Base-by-base conservation (phyloP, 92 coral and sea anemone genomes). In the Pocillopora meandrina region DNA sequence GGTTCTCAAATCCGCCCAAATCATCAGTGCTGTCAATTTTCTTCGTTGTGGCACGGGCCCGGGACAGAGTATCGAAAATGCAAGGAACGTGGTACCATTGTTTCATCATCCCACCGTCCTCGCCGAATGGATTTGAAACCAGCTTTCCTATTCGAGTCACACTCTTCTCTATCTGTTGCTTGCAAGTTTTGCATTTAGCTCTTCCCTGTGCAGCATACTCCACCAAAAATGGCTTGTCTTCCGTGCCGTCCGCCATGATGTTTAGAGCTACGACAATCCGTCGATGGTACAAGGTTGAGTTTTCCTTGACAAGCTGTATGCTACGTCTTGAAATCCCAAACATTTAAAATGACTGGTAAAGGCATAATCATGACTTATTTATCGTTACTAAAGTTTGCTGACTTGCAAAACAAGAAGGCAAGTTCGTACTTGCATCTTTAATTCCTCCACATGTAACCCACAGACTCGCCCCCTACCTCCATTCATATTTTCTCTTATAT, bases 131-230 rank as follows among this genome's bases (percentile, higher is more conserved):
- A 85, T 95, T 95, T 9, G 94, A 72, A 11, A 93, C 98, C 77
- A 95, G 79, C 65, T 90, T 93, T 52, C 98, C 98, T 18, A 95
- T 93, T 76, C 98, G 90, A n/a, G 95, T 88, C 52, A 88, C 71
- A 63, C 90, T 96, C 86, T 94, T 96, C 60, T 91, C 99, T 17
- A 96, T 96, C 86, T 96, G 94, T 23, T 90, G 89, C 75, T 96
- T 96, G 70, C 99, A 96, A 49, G 90, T 94, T 56, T 96, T 96
- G 88, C 99, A 96, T 81, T 96, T 96, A 3, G 99, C 99, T 60
- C 99, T 64, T 10, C 98, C 99, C 76, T 94, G 99, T 8, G 95
- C 57, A 9, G 99, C 98, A 68, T 96, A 96, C 72, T 94, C 99
- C 19, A 93, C 99, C 61, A 92, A 71, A 84, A 96, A 96, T 18